A percentile compares a stretch with the other conserved stretches of the same genome.
Evolutionary conservation across 2,888 invertebrate species (phyloP).

Genomic region (Salpingus planirostris): DNA sequence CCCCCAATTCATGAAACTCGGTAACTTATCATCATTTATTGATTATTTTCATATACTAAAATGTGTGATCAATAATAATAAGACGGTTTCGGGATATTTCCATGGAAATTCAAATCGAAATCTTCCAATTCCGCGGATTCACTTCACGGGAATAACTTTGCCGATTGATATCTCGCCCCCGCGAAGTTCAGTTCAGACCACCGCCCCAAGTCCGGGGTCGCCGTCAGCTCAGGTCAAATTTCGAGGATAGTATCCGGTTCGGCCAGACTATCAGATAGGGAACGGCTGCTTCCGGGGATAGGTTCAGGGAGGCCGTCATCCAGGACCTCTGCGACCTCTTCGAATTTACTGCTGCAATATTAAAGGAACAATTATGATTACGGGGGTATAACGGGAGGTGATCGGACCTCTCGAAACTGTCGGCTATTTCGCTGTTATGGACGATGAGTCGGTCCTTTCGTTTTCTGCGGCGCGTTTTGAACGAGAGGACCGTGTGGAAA

Average conservation of each 20-base stretch:
- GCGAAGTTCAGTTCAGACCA: slow-evolving; percentile 32
- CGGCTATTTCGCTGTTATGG: slow-evolving; percentile 33
- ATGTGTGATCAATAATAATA: too few relatives aligned
- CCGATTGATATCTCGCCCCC: too few relatives aligned
- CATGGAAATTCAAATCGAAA: too few relatives aligned
- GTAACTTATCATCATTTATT: too few relatives aligned
- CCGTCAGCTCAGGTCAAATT: slow-evolving; percentile 38
- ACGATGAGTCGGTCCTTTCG: slow-evolving; percentile 32
- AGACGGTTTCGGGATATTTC: too few relatives aligned
- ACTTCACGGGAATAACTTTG: too few relatives aligned
- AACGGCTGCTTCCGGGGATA: slow-evolving; percentile 38
- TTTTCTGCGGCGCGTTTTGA: slow-evolving; percentile 30
- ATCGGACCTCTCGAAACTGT: slow-evolving; percentile 39
- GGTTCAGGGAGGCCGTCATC: slow-evolving; percentile 38
- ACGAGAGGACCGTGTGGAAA: slow-evolving; percentile 38
- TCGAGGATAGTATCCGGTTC: slow-evolving; percentile 37
- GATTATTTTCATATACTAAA: too few relatives aligned
- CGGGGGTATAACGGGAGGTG: too few relatives aligned
- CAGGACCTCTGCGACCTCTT: slow-evolving; percentile 38
- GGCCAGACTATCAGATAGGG: slow-evolving; percentile 35
- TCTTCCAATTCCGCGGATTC: too few relatives aligned
- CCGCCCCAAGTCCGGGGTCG: slow-evolving; percentile 30
- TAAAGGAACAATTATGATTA: slow-evolving; percentile 2
- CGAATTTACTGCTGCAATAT: slow-evolving; percentile 35
- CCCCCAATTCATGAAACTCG: too few relatives aligned